Percentiles rank a stretch among this genome's conserved stretches.
These are phyloP conservation scores for Pasiphila rectangulata DNA, from an alignment of 2,888 invertebrate species.

Conservation along the genomic window DNA sequence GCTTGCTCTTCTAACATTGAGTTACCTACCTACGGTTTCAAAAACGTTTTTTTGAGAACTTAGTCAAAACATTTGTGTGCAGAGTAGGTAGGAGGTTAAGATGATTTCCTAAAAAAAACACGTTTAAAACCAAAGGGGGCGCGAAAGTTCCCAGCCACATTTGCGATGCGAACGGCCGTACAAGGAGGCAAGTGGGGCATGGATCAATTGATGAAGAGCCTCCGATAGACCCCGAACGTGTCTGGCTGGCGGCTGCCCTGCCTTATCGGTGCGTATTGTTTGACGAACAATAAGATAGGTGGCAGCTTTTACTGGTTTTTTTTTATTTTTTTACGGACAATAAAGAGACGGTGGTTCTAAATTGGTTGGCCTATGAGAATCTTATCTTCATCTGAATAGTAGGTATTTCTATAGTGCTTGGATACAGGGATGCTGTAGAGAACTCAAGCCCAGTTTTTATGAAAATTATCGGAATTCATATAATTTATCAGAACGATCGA, in stretches of 20 bases:
- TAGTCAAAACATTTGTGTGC: no score
- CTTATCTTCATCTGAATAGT: no score
- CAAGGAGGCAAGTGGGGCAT: slow-evolving; percentile 31
- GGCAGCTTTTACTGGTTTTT: slow-evolving; percentile 7
- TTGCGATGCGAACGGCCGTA: slow-evolving; percentile 10
- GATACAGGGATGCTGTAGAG: no score
- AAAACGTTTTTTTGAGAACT: no score
- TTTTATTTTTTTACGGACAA: background rate
- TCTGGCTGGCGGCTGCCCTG: slow-evolving; percentile 56
- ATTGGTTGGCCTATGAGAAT: no score
- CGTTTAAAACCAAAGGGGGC: background rate
- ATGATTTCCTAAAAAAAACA: background rate
- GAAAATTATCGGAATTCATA: no score
- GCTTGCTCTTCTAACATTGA: no score
- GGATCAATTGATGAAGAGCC: slow-evolving; percentile 76
- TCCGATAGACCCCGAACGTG: slow-evolving; percentile 67
- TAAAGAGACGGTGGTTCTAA: background rate
- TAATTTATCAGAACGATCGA: no score
- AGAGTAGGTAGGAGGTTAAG: no score
- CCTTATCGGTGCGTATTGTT: slow-evolving; percentile 37
- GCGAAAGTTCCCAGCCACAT: slow-evolving; percentile 2
- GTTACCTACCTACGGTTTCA: no score
- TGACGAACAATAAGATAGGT: slow-evolving; percentile 28
- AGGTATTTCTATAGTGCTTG: no score
- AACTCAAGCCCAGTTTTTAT: no score